Evolutionary conservation across 2,888 invertebrate species (phyloP), one percentile per base, ranked within the genome.

Genomic region (Idaea straminata): DNA sequence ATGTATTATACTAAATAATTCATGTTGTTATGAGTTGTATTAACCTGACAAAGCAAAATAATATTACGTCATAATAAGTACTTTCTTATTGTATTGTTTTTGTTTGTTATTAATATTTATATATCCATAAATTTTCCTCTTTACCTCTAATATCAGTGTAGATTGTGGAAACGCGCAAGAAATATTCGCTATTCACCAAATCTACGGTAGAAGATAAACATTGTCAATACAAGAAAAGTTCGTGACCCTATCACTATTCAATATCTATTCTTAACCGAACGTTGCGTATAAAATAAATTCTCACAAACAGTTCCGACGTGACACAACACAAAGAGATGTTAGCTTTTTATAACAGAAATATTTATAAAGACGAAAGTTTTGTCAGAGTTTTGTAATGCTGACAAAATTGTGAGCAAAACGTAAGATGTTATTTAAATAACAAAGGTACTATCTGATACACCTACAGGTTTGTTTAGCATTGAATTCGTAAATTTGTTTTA

Each of bases 231-330:
- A 47, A 47, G 47, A 47, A 47, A 47, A 47, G 47, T 47, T 47
- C 47, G 47, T 47, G 47, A 47, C 47, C 47, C 47, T 47, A 47
- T 47, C 47, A 47, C 47, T 47, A 47, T 47, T 47, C 47, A 47
- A 47, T 47, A 47, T 47, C 47, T 47, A 47, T 47, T 47, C 47
- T 47, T 47, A 47, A 7, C 47, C 47, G 47, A 47, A 47, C 47
- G 47, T 47, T 13, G 47, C 47, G 47, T 47, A 47, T 47, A 47
- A 47, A 47, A 47, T 47, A 47, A 47, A 47, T 47, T 47, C 47
- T 13, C 47, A 10, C 47, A 47, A 47, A 47, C 47, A 47, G 47
- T 47, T 47, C 47, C 47, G 47, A 47, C 47, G 47, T 47, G 47
- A 47, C 47, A 13, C 47, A 47, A 47, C 47, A 47, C 47, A 47